Evolutionary conservation across 2,113 vertebrate genomes (phyloP), one percentile per base, ranked within the genome.

Genomic region (Ellobius talpinus): DNA sequence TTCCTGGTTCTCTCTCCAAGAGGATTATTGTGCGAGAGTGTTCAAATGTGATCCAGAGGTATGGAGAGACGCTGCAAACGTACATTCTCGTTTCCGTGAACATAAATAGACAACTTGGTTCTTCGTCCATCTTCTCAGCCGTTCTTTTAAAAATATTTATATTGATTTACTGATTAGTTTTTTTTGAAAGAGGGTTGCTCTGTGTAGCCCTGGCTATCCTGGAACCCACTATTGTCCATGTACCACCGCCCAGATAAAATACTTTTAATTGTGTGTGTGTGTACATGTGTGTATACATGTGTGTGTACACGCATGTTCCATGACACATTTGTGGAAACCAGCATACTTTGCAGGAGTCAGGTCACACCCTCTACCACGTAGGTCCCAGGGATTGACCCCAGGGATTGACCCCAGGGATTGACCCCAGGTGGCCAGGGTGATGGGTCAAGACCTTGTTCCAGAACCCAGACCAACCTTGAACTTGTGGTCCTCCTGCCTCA

Each of bases 1-100:
- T 78, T 93, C 74, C 81, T 50, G 13, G 55, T 65, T 89, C 87
- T 36, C 52, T 88, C 36, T 89, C 65, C 42, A 87, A 84, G 81
- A 90, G 78, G 77, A 95, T 90, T 68, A 47, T 73, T 91, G 24
- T 87, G 63, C 26, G 39, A 24, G 91, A 55, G n/a, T 77, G 19
- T 47, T 95, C 39, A 79, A 77, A 65, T 82, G 12, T 52, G 70
- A 73, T n/a, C 78, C 55, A 61, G 89, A 73, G 72, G 47, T 82
- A 68, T 73, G 73, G 45, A 90, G 39, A 70, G 42, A 5, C 26
- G 39, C 26, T 77, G n/a, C 29, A 82, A 24, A 82, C 13, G 26
- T 21, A 19, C 61, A n/a, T 87, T 70, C 90, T 61, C 78, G 17
- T 93, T 89, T 87, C 73, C 63, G 21, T 21, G 78, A 91, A 16